phyloP scores from a whole-genome alignment of 2,113 vertebrate genomes.

The Ciconia stormi region DNA sequence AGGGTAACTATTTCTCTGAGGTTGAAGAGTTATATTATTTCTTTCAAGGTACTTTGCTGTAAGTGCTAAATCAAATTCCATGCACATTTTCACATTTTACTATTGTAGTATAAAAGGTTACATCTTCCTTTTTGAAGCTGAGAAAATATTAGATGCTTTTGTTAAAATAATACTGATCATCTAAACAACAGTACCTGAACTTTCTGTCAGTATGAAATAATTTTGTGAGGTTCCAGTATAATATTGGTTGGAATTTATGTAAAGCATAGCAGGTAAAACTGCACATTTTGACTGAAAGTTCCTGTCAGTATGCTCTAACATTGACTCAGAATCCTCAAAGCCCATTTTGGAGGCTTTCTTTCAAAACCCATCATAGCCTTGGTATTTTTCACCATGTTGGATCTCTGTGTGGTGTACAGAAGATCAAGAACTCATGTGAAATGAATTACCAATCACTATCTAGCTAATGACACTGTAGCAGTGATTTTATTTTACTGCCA shows the following conservation, averaged over 20 bases:
- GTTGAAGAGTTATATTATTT: neutral
- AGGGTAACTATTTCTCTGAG: neutral
- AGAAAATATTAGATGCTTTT: neutral
- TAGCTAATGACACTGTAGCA: neutral
- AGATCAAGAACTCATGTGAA: neutral
- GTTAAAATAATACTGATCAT: neutral
- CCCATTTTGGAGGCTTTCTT: neutral
- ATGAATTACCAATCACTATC: neutral
- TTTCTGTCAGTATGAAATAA: neutral
- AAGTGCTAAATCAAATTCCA: rapidly evolving
- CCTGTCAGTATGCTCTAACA: neutral
- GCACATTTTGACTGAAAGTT: neutral
- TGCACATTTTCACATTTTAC: neutral
- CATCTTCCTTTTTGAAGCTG: neutral
- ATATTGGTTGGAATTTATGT: neutral
- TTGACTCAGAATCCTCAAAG: neutral
- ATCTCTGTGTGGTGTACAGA: neutral
- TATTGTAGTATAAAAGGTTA: neutral
- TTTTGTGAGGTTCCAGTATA: neutral
- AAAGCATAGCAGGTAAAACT: neutral
- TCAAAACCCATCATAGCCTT: neutral
- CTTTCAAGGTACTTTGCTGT: neutral
- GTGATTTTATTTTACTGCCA: neutral
- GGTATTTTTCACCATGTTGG: neutral
- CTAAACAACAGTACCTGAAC: neutral